Conservation (phyloP, 2,797 vertebrate genomes). For the Hoplostethus mediterraneus region DNA sequence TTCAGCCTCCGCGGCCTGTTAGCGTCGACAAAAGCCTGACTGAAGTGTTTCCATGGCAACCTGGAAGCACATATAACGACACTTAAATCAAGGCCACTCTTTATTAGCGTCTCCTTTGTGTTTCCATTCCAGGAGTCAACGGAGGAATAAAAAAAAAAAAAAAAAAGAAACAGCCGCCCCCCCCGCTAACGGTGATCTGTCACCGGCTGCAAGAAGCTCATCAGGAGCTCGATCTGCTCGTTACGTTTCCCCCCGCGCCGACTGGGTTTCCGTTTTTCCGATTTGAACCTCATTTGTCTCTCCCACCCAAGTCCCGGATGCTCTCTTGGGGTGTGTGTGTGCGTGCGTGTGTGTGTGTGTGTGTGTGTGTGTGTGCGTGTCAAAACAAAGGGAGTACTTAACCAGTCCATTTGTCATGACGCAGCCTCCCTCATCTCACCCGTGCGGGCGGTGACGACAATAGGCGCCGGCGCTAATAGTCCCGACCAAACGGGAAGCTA, state of each 20-base stretch:
- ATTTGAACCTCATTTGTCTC: conserved; percentile 73
- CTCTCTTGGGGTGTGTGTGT: conserved; percentile 31
- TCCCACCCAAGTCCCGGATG: conserved; percentile 31
- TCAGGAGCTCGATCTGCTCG: conserved; percentile 56
- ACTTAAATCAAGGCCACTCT: conserved; percentile 62
- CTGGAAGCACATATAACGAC: conserved; percentile 39
- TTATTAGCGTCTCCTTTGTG: conserved; percentile 33
- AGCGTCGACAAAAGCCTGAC: conserved; percentile 39
- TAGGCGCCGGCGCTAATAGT: conserved; percentile 41
- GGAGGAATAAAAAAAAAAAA: conserved; percentile 14
- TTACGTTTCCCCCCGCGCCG: conserved; percentile 43
- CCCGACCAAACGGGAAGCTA: conserved; percentile 36
- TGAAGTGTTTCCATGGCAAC: conserved; percentile 56
- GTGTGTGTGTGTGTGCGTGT: no score
- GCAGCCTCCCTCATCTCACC: conserved; percentile 37
- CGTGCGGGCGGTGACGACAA: conserved; percentile 42
- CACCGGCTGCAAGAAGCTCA: conserved; percentile 57
- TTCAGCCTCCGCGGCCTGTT: conserved; percentile 21
- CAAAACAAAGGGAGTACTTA: conserved; percentile 43
- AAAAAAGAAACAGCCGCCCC: no score
- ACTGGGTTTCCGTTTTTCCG: conserved; percentile 50
- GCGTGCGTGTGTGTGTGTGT: no score
- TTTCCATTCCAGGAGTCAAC: conserved; percentile 50
- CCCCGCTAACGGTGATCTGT: conserved; percentile 50
- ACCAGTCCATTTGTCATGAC: conserved; percentile 57